phyloP scores from a whole-genome alignment of 1,140 invertebrate genomes.

The Fopius arisanus region DNA sequence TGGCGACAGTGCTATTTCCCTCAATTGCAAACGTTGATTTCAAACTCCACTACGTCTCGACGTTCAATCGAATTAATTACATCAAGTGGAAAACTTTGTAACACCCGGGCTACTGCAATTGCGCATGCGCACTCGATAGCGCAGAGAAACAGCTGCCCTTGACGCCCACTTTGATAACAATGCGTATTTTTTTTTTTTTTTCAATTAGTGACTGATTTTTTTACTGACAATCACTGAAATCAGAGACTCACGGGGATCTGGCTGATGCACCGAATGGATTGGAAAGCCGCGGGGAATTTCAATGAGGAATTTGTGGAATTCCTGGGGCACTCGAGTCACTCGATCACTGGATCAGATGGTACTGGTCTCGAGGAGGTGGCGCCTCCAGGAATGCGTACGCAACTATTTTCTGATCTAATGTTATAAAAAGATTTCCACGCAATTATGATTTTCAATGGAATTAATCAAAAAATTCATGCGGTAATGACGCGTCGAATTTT shows the following conservation, averaged over 20 bases:
- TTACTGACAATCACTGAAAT: not conserved
- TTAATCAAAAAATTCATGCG: too few species aligned
- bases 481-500: too few species aligned
- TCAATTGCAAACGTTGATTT: not conserved
- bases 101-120: not conserved
- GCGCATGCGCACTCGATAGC: not conserved
- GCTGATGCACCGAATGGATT: not conserved
- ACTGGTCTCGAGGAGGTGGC: not conserved
- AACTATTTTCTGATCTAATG: not conserved
- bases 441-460: too few species aligned
- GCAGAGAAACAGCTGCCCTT: not conserved
- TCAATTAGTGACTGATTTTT: not conserved
- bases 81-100: slow-evolving; percentile 4
- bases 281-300: not conserved
- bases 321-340: not conserved
- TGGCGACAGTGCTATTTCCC: not conserved
- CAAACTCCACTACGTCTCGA: not conserved
- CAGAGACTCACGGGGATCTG: not conserved
- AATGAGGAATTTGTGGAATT: not conserved
- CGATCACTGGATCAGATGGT: not conserved
- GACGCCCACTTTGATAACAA: not conserved
- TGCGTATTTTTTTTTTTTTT: not conserved
- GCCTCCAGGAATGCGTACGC: not conserved
- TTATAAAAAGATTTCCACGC: too few species aligned
- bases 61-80: not conserved